These are phyloP conservation scores for Mystacornis crossleyi DNA, from an alignment of 2,113 vertebrate genomes.

Conservation along the genomic window DNA sequence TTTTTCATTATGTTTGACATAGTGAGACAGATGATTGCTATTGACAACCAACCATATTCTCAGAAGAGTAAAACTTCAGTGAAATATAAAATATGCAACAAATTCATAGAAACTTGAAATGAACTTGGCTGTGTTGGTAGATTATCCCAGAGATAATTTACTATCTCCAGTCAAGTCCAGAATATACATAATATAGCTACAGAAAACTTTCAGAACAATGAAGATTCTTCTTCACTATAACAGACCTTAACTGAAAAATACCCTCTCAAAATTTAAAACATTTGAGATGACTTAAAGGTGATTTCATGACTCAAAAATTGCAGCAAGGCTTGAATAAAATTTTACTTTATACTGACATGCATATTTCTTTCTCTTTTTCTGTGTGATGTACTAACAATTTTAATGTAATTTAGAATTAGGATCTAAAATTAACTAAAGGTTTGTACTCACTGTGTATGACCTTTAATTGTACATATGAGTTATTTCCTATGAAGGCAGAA, in stretches of 20 bases:
- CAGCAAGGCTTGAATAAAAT: not conserved
- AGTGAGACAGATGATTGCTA: not conserved
- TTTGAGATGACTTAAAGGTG: not conserved
- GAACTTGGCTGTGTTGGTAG: not conserved
- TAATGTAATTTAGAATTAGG: not conserved
- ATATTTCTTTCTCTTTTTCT: not conserved
- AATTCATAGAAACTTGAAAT: not conserved
- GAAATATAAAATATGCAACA: not conserved
- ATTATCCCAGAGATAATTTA: not conserved
- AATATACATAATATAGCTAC: not conserved
- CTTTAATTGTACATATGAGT: not conserved
- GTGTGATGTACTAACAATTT: not conserved
- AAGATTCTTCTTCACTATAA: not conserved
- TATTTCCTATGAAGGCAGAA: not conserved
- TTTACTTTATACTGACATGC: not conserved
- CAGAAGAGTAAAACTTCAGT: not conserved
- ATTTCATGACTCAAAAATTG: not conserved
- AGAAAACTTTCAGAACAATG: not conserved
- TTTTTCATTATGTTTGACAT: not conserved
- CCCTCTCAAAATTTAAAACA: not conserved
- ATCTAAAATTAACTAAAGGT: not conserved
- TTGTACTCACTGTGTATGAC: not conserved
- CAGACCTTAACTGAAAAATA: not conserved
- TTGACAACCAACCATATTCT: not conserved
- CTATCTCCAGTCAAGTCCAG: not conserved